These are phyloP conservation scores for Tetragnatha versicolor DNA, from an alignment of 1,140 invertebrate species.

Conservation along the genomic window DNA sequence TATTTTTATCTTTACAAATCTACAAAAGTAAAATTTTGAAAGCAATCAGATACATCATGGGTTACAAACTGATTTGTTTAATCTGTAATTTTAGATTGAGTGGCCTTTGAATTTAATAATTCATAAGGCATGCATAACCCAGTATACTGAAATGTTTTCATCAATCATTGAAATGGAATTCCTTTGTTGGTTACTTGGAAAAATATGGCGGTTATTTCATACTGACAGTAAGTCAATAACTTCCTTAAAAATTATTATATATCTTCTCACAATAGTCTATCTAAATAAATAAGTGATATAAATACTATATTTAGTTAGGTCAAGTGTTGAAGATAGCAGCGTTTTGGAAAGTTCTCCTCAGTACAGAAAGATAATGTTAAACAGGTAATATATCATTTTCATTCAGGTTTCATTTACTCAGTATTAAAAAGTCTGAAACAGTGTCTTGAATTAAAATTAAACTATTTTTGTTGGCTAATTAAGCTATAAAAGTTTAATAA, in stretches of 20 bases:
- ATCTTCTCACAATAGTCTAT: background rate
- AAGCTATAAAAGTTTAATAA: too few relatives aligned
- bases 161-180: constrained; percentile 30
- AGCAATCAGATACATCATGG: too few relatives aligned
- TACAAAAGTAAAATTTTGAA: too few relatives aligned
- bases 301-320: background rate
- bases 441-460: too few relatives aligned
- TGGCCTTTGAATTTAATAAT: constrained; percentile 45
- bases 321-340: background rate
- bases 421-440: too few relatives aligned
- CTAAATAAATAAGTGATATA: too few relatives aligned
- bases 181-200: constrained; percentile 42
- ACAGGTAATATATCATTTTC: constrained; percentile 24
- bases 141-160: constrained; percentile 26
- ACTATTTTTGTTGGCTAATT: too few relatives aligned
- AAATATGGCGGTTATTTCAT: constrained; percentile 12
- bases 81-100: constrained; percentile 26
- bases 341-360: constrained; percentile 19
- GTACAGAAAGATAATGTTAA: constrained; percentile 15
- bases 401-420: too few relatives aligned
- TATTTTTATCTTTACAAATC: background rate
- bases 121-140: constrained; percentile 19
- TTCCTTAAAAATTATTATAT: background rate
- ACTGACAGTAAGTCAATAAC: background rate
- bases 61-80: too few relatives aligned